phyloP scores from a whole-genome alignment of 2,888 invertebrate species.

The Cetonia aurata region DNA sequence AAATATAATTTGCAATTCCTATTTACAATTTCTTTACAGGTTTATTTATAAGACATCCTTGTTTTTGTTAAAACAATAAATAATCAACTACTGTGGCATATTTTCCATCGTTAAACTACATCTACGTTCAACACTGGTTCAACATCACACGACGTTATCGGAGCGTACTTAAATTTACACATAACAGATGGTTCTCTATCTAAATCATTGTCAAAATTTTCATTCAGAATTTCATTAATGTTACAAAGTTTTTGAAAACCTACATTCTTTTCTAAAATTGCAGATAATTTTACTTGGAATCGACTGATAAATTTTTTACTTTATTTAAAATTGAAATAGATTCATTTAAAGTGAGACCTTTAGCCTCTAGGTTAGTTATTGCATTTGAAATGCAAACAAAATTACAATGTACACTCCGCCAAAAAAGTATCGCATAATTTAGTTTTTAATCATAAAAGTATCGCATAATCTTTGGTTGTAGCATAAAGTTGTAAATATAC shows the following conservation, averaged over 20 bases:
- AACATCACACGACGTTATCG: too few species aligned
- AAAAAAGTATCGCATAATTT: too few species aligned
- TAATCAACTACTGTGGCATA: not conserved
- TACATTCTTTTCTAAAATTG: conserved; percentile 9
- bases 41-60: conserved; percentile 10
- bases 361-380: conserved; percentile 6
- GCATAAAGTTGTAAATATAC: too few species aligned
- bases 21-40: too few species aligned
- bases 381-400: conserved; percentile 1
- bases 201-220: not conserved
- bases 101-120: too few species aligned
- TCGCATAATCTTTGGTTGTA: too few species aligned
- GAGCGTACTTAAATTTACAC: too few species aligned
- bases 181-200: conserved; percentile 1
- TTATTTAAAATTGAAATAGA: conserved; percentile 10
- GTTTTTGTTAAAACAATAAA: conserved; percentile 8
- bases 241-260: conserved; percentile 8
- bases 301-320: conserved; percentile 9
- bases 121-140: too few species aligned
- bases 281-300: conserved; percentile 1
- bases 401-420: too few species aligned
- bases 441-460: too few species aligned
- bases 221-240: conserved; percentile 7
- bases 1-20: too few species aligned
- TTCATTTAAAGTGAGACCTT: conserved; percentile 6